Evolutionary conservation across 2,797 vertebrate species (phyloP), one percentile per base, ranked within the genome.

Genomic region (Amphiprion clarkii): DNA sequence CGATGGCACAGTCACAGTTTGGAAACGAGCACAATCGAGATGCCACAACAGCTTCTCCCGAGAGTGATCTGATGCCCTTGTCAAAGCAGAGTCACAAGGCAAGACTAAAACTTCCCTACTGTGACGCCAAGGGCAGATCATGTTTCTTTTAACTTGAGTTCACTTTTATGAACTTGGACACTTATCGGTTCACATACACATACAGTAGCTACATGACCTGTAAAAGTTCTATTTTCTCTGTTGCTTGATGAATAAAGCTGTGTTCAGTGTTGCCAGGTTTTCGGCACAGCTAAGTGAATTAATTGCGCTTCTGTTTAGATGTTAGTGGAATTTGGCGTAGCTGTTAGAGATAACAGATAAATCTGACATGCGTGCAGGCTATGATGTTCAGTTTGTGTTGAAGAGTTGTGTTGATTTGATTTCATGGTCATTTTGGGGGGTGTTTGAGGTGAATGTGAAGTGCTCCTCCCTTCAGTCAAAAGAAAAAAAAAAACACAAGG

Each of bases 11-110:
- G 53, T 77, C 66, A 54, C 66, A 78, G 71, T 84, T 76, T 76
- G 42, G 53, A 79, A 79, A 82, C 49, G 57, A 66, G 69, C 44
- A 46, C 49, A 49, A 65, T 82, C 0, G 23, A 77, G 68, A 83
- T 65, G 74, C 64, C 64, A 82, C 62, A 77, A 75, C 70, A 60
- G 69, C 70, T 71, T 74, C 71, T 78, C 81, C 52, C 5, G 7
- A 71, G 74, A 87, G 46, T 78, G 66, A 82, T 79, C 59, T 39
- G 10, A 76, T 66, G 80, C 79, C 86, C 79, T 82, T 85, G 82
- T 89, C 59, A 86, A 81, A 75, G 80, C 52, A 44, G 56, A 87
- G 78, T 84, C 87, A 90, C 83, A 76, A 86, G 83, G 67, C 74
- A 54, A 64, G 59, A 71, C 82, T 82, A 67, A 31, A 86, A 71